These are phyloP conservation scores for Ichneumoninae sp. DNA, from an alignment of 2,888 invertebrate genomes.

Conservation along the genomic window DNA sequence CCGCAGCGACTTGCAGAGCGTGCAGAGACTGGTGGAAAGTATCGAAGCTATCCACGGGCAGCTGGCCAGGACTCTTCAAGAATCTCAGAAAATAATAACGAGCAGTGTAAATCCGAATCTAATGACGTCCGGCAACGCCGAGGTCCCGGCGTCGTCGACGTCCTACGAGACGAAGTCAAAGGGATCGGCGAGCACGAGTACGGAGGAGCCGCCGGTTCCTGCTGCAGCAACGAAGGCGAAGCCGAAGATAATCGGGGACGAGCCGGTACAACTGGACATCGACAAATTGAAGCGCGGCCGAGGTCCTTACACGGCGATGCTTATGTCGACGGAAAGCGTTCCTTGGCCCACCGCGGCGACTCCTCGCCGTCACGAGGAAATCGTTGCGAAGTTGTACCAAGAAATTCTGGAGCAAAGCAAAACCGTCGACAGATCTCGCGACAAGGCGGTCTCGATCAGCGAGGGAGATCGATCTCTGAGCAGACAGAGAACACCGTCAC, in stretches of 20 bases:
- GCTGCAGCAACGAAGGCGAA: constrained; percentile 64
- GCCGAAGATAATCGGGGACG: constrained; percentile 77
- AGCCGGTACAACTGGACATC: constrained; percentile 76
- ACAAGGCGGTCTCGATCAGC: constrained; percentile 14
- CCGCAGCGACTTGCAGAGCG: constrained; percentile 70
- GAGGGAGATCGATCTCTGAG: constrained; percentile 40
- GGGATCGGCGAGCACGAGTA: constrained; percentile 62
- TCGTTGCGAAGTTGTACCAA: constrained; percentile 77
- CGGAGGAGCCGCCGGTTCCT: constrained; percentile 50
- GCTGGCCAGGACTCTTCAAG: constrained; percentile 76
- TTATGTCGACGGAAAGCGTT: constrained; percentile 59
- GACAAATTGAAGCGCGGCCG: constrained; percentile 67
- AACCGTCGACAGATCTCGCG: constrained; percentile 71
- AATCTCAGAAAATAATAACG: constrained; percentile 77
- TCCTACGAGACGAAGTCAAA: constrained; percentile 64
- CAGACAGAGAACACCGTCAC: constrained; percentile 56
- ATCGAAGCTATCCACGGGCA: constrained; percentile 79
- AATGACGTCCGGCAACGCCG: constrained; percentile 42
- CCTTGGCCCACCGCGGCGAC: constrained; percentile 56
- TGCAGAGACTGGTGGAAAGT: constrained; percentile 76
- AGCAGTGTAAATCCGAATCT: constrained; percentile 29
- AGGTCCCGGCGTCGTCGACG: constrained; percentile 45
- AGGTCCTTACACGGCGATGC: constrained; percentile 58
- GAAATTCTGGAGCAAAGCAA: constrained; percentile 81
- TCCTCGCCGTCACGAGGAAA: constrained; percentile 72